Conservation (phyloP, 2,888 invertebrate genomes). For the Drosophila gaucha region DNA sequence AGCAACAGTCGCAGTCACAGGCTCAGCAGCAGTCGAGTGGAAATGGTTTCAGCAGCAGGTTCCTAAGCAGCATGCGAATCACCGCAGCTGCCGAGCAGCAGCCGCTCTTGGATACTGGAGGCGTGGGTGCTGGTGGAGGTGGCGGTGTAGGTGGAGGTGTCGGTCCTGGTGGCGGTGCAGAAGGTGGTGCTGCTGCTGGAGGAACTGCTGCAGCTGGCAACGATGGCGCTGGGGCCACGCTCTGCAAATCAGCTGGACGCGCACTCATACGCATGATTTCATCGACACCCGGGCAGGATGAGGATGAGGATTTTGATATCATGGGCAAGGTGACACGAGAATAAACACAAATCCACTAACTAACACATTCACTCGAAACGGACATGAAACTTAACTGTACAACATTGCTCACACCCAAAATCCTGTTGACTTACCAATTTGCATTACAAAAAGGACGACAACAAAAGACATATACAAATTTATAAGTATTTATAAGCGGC, state of each 20-base stretch:
- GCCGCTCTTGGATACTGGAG: slow-evolving; percentile 64
- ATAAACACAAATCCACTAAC: not conserved
- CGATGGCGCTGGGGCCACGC: slow-evolving; percentile 67
- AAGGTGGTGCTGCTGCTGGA: slow-evolving; percentile 1
- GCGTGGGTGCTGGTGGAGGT: slow-evolving; percentile 28
- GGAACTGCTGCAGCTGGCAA: slow-evolving; percentile 35
- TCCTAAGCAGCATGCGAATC: slow-evolving; percentile 58
- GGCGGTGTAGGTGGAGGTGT: slow-evolving; percentile 9
- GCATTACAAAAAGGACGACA: slow-evolving; percentile 55
- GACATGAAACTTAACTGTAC: slow-evolving; percentile 9
- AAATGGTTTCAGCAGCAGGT: slow-evolving; percentile 40
- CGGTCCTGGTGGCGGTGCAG: slow-evolving; percentile 3
- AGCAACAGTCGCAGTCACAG: slow-evolving; percentile 33
- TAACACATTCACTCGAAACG: not conserved
- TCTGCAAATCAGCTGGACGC: slow-evolving; percentile 75
- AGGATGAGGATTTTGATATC: slow-evolving; percentile 79
- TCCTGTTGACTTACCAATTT: slow-evolving; percentile 55
- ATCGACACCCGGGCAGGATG: slow-evolving; percentile 61
- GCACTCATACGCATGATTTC: slow-evolving; percentile 81
- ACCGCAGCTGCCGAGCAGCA: slow-evolving; percentile 56
- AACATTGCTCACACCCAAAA: slow-evolving; percentile 18
- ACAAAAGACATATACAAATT: slow-evolving; percentile 48
- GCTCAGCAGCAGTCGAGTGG: slow-evolving; percentile 33
- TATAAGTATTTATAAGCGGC: slow-evolving; percentile 44
- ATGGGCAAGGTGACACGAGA: slow-evolving; percentile 78